Evolutionary conservation across 2,113 vertebrate species (phyloP).

Genomic region (Pollachius pollachius): DNA sequence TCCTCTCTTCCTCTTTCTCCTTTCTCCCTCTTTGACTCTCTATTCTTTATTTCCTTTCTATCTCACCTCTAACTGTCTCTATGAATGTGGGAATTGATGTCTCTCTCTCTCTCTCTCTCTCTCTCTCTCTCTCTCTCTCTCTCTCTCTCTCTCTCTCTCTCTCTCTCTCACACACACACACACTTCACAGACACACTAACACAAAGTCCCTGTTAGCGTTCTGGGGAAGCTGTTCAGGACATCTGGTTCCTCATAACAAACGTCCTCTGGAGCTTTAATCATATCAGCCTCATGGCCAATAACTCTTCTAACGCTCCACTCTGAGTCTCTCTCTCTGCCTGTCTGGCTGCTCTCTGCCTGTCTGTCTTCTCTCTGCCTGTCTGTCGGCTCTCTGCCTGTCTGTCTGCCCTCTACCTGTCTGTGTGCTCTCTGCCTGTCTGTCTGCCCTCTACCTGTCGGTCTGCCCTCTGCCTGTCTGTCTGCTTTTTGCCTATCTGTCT

Average conservation of each 20-base stretch:
- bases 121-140: too few relatives aligned
- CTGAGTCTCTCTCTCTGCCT: conserved; percentile 17
- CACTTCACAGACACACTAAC: not conserved
- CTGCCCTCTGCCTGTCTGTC: too few relatives aligned
- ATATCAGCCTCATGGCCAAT: conserved; percentile 65
- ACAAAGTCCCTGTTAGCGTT: conserved; percentile 2
- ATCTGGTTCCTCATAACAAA: conserved; percentile 58
- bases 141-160: too few relatives aligned
- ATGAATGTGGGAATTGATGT: too few relatives aligned
- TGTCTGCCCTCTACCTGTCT: conserved; percentile 7
- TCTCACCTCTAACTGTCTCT: too few relatives aligned
- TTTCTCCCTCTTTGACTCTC: too few relatives aligned
- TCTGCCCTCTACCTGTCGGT: too few relatives aligned
- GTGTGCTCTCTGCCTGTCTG: conserved; percentile 20
- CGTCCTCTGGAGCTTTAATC: conserved; percentile 63
- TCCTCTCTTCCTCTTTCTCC: too few relatives aligned
- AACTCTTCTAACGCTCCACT: conserved; percentile 31
- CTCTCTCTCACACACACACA: not conserved
- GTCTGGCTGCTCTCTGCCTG: not conserved
- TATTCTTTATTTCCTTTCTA: too few relatives aligned
- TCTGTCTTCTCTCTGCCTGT: conserved; percentile 11
- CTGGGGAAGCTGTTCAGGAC: not conserved
- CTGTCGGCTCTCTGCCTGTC: conserved; percentile 19
- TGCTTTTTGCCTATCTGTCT: too few relatives aligned
- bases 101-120: too few relatives aligned